Conservation (phyloP, 2,113 vertebrate genomes). For the Cebus imitator region DNA sequence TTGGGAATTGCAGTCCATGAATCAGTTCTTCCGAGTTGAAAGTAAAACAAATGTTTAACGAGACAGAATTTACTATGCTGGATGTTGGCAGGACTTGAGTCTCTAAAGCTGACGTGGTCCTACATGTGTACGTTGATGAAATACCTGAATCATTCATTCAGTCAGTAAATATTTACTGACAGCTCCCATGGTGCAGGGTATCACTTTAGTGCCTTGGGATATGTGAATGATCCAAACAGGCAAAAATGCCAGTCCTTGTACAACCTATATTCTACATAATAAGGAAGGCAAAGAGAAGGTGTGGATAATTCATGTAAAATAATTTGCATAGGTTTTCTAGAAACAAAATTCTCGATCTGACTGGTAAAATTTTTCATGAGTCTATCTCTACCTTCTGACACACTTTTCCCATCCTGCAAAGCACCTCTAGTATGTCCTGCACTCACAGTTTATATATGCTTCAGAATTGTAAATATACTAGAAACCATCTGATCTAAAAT, state of each 20-base stretch:
- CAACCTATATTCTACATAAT: background rate
- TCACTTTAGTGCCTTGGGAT: background rate
- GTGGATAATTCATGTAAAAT: background rate
- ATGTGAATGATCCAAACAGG: background rate
- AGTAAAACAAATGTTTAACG: background rate
- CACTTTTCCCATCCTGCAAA: background rate
- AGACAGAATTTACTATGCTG: background rate
- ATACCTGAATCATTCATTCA: background rate
- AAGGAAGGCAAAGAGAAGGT: background rate
- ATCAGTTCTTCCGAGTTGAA: background rate
- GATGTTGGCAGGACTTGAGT: background rate
- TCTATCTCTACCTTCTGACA: background rate
- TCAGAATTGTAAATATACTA: background rate
- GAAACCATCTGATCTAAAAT: background rate
- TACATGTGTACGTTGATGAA: background rate
- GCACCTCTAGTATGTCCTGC: background rate
- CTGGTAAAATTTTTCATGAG: background rate
- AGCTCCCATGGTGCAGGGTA: background rate
- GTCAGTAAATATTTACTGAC: background rate
- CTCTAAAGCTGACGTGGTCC: too few species aligned
- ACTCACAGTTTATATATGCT: background rate
- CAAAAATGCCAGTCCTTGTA: background rate
- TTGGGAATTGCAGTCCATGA: background rate
- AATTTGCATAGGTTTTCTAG: background rate
- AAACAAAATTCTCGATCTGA: background rate